Evolutionary conservation across 2,113 vertebrate species (phyloP).

Genomic region (Istiophorus platypterus): DNA sequence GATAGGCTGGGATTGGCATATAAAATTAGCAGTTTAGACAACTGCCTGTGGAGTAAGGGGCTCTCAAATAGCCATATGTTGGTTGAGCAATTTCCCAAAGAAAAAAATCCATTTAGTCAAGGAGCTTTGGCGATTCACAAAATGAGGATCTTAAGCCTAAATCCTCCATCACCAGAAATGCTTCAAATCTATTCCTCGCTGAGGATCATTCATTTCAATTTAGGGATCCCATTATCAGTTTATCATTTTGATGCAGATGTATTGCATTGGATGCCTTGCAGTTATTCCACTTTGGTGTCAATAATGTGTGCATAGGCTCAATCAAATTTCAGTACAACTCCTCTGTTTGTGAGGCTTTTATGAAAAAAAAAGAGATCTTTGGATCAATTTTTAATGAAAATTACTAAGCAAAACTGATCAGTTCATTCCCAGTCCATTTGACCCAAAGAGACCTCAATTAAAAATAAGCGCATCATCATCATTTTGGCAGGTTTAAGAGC

Average conservation of each 20-base stretch:
- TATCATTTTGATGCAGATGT: constrained; percentile 22
- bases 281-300: not conserved
- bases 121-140: constrained; percentile 46
- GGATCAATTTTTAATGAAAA: not conserved
- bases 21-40: constrained; percentile 2
- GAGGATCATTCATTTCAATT: constrained; percentile 10
- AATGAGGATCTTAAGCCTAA: constrained; percentile 34
- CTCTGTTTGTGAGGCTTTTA: not conserved
- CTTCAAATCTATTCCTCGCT: constrained; percentile 27
- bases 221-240: not conserved
- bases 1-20: not conserved
- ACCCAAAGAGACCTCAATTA: not conserved
- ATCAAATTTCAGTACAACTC: not conserved
- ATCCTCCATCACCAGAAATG: constrained; percentile 23
- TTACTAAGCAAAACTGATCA: not conserved
- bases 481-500: not conserved
- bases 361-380: not conserved
- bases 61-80: constrained; percentile 25
- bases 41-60: not conserved
- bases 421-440: not conserved
- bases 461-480: not conserved
- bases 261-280: not conserved
- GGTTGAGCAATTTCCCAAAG: constrained; percentile 32
- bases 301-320: not conserved
- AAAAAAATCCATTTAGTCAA: constrained; percentile 63